Base-by-base conservation (phyloP, 2,797 vertebrate species). In the Apogon talboti region DNA sequence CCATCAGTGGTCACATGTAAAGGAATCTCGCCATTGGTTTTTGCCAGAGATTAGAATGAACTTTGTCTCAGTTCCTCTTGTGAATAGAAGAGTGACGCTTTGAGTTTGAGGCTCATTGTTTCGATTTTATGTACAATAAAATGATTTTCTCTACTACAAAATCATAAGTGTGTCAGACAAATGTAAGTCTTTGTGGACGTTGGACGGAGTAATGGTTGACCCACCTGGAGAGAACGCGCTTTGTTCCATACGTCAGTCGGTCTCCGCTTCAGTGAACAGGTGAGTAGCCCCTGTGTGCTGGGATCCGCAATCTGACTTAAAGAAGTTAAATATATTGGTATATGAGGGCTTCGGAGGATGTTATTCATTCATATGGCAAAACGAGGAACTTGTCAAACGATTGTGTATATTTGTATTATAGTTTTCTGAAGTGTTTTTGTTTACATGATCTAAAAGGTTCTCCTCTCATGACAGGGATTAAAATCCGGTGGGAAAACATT, bases 11-110 rank as follows among this genome's bases (percentile, higher is more conserved):
- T 90, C 90, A 91, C 86, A 77, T 90, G 89, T 68, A 64, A 71
- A 6, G 46, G 50, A 58, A 44, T 70, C 51, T 64, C 21, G 33
- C 42, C 28, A 60, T 38, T 80, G 79, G 47, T 52, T 79, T 28
- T 74, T 66, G 60, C 43, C 14, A 11, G 68, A 79, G 71, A 85
- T 73, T 37, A 81, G 47, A 86, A 55, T 80, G 87, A 92, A 92
- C 92, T 92, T 92, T 89, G 87, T 77, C 67, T 90, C 71, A 49
- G 76, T 91, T 89, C 84, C 89, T 87, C 74, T 28, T 73, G 0
- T 12, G 3, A 33, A 21, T 24, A 6, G 19, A 24, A 57, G 33
- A 40, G 14, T 28, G 1, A 7, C 0, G 0, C 14, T 16, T 41
- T 35, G 0, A 12, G 0, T 28, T 3, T 35, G 4, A 0, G 0